Base-by-base conservation (phyloP, 1,140 invertebrate species). In the Drosophila ohnishii region DNA sequence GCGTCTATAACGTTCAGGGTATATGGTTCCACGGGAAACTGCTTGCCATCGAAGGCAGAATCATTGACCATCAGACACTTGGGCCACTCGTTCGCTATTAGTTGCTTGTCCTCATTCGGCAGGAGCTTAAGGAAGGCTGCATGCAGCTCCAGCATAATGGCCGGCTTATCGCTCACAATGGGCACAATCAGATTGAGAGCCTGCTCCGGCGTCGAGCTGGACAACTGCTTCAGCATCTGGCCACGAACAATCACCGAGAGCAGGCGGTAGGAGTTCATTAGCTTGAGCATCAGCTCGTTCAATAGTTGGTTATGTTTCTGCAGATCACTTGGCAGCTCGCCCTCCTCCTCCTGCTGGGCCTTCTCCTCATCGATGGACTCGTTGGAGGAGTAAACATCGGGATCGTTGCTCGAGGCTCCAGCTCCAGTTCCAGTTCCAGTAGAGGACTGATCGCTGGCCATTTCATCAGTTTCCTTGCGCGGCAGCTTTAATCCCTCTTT, bases 1-100 rank as follows among this genome's bases (percentile, higher is more conserved):
- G 91, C 81, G 50, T 92, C 91, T 14, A 92, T 88, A 0, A 92
- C 90, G 7, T 78, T 78, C 4, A 92, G 47, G 7, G 91, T 92
- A 13, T 92, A 91, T 0, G 80, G 74, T 25, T 92, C 91, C 1
- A 90, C 91, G 5, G 91, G 90, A 76, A 84, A 77, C 28, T 80
- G 67, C 48, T 80, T 80, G 19, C 77, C 82, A 56, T 91, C 77
- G 25, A 81, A 80, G 22, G 89, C 85, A 0, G 78, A 74, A 32
- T 89, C 90, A 5, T 79, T 78, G 14, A 92, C 80, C 53, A 78
- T 53, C 8, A 92, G 59, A 22, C 83, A 90, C 57, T 92, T 90
- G 11, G 85, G 78, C 91, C 91, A 92, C 51, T 92, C 91, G 19
- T 81, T 83, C 1, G 79, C 83, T 32, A 92, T 87, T 6, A 90